Evolutionary conservation across 2,888 invertebrate species (phyloP), one percentile per base, ranked within the genome.

Genomic region (Stenolophus ochropezus): DNA sequence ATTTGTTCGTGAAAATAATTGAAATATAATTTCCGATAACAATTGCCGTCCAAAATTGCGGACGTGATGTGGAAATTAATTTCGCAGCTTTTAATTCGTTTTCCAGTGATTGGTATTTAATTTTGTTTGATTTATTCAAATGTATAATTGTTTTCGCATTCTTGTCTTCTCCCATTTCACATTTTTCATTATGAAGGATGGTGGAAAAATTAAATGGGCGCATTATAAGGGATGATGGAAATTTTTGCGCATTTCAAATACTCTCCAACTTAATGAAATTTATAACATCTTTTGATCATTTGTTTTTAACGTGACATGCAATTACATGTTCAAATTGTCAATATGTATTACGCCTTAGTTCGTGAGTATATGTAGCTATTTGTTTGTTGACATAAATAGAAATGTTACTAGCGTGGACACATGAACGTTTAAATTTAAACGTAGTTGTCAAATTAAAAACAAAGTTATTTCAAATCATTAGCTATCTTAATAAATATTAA

Each of bases 51-150:
- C 18, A 11, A 69, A 69, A 61, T 61, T 61, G 61, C 25, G 25
- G 25, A 61, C 25, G 14, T 25, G 61, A 61, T n/a, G 61, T 21
- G 14, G 8, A 61, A 25, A 61, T 61, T 61, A 61, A 61, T 27
- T 61, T 61, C 25, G 8, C n/a, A 61, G 23, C 14, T 14, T 53
- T 53, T 14, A 53, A 14, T 53, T 14, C 6, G n/a, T 11, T 61
- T 61, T 61, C 14, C 61, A 61, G 25, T 58, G 58, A 58, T 58
- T 58, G 58, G 58, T 21, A 23, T 58, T 58, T 58, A 58, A 61
- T 61, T 61, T 58, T 61, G 27, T 61, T 23, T 25, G 23, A 61
- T 61, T 61, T 61, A 61, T 61, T 61, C 23, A 23, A 61, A 23
- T 61, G 61, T 23, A 61, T 61, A 8, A 61, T 61, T 61, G 21